Conservation (phyloP, 1,140 invertebrate species). For the Ceratosolen solmsi region DNA sequence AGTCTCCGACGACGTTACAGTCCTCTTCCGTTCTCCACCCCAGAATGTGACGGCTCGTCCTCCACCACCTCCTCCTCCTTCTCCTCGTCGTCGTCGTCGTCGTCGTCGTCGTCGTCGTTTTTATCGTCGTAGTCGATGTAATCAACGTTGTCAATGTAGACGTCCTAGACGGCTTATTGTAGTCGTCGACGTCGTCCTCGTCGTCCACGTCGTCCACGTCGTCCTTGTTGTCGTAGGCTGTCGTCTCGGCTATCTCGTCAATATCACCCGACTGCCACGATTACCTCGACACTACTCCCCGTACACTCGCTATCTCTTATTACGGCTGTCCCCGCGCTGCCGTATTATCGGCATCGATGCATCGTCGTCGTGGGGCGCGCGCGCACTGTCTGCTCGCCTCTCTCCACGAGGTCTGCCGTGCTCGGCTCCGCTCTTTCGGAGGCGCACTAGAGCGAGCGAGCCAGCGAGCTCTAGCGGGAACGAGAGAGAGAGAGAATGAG, state of each 20-base stretch:
- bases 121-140: too few species aligned
- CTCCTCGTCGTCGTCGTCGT: neutral
- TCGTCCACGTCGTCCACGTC: neutral
- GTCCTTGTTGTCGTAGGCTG: neutral
- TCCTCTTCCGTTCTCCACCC: neutral
- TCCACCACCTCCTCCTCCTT: neutral
- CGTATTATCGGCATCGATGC: conserved; percentile 31
- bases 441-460: conserved; percentile 12
- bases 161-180: too few species aligned
- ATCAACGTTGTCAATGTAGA: too few species aligned
- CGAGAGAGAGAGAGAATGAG: neutral
- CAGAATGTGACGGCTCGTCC: too few species aligned
- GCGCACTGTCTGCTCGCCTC: conserved; percentile 41
- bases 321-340: neutral
- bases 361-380: conserved; percentile 42
- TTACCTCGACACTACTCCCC: too few species aligned
- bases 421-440: conserved; percentile 25
- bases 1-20: neutral
- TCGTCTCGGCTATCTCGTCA: too few species aligned
- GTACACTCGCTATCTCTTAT: neutral
- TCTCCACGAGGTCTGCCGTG: conserved; percentile 35
- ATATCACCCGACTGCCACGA: too few species aligned
- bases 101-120: too few species aligned
- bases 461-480: neutral
- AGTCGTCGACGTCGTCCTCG: too few species aligned